A percentile compares a stretch with the other conserved stretches of the same genome.
These are phyloP conservation scores for Acipenser oxyrinchus DNA, from an alignment of 2,797 vertebrate genomes.

Conservation along the genomic window DNA sequence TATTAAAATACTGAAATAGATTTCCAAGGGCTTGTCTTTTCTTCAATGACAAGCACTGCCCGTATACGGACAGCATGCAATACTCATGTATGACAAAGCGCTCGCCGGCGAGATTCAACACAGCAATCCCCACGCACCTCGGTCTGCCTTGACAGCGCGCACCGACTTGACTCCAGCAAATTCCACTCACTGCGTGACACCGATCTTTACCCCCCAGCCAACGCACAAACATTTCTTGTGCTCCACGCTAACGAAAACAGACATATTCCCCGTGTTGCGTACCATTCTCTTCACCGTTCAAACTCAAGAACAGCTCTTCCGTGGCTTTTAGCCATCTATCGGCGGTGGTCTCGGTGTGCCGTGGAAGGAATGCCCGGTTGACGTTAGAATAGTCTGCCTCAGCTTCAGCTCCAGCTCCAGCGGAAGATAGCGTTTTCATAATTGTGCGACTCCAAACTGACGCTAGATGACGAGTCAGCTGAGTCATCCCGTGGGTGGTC, in stretches of 20 bases:
- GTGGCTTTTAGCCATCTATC: conserved; percentile 82
- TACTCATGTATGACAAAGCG: too few relatives aligned
- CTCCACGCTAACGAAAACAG: conserved; percentile 13
- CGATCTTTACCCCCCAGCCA: conserved; percentile 1
- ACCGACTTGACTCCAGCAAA: conserved; percentile 17
- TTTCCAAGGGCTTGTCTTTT: too few relatives aligned
- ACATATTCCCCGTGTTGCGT: conserved; percentile 25
- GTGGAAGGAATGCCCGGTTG: conserved; percentile 60
- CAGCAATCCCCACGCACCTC: not conserved
- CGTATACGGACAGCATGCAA: not conserved
- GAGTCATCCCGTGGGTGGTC: conserved; percentile 46
- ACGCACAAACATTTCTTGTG: conserved; percentile 2
- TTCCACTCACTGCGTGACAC: not conserved
- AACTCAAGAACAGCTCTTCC: conserved; percentile 68
- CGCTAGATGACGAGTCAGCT: conserved; percentile 58
- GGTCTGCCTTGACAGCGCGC: conserved; percentile 16
- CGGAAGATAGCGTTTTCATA: conserved; percentile 79
- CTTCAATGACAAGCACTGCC: not conserved
- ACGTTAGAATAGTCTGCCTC: conserved; percentile 61
- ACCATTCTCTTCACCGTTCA: conserved; percentile 87
- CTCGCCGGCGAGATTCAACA: not conserved
- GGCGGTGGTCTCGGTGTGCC: conserved; percentile 62
- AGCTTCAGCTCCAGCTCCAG: conserved; percentile 63
- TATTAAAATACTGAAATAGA: too few relatives aligned
- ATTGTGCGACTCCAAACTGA: conserved; percentile 82